These are phyloP conservation scores for Forbesichthys papilliferus DNA, from an alignment of 2,113 vertebrate species.

Conservation along the genomic window DNA sequence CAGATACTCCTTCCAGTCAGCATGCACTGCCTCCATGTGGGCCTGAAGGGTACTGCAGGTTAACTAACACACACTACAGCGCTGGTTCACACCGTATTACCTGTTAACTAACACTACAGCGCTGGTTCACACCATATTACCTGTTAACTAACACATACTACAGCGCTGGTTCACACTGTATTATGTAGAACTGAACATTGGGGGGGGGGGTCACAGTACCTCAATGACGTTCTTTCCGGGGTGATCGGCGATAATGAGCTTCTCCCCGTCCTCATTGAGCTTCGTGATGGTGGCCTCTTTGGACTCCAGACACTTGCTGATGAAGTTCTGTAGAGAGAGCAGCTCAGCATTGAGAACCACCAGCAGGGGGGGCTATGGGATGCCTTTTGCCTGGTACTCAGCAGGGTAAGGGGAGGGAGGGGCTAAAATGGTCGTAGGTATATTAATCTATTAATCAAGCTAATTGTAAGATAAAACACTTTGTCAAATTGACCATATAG, in stretches of 20 bases:
- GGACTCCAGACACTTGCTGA: constrained; percentile 90
- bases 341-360: neutral
- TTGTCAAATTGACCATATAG: no score
- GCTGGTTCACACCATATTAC: no score
- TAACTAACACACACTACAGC: neutral
- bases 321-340: constrained; percentile 83
- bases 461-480: no score
- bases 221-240: constrained; percentile 90
- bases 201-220: constrained; percentile 65
- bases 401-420: no score
- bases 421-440: no score
- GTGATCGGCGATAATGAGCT: constrained; percentile 80
- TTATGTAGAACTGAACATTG: no score
- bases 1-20: constrained; percentile 97
- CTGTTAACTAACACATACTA: no score
- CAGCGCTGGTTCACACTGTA: no score
- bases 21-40: constrained; percentile 92
- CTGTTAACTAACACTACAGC: no score
- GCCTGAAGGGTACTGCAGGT: constrained; percentile 74
- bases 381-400: no score
- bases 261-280: constrained; percentile 88
- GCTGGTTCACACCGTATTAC: no score
- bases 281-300: constrained; percentile 90
- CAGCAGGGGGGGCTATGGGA: neutral
- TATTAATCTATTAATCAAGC: no score